Base-by-base conservation (phyloP, 2,888 invertebrate species). In the Yponomeuta malinellus region DNA sequence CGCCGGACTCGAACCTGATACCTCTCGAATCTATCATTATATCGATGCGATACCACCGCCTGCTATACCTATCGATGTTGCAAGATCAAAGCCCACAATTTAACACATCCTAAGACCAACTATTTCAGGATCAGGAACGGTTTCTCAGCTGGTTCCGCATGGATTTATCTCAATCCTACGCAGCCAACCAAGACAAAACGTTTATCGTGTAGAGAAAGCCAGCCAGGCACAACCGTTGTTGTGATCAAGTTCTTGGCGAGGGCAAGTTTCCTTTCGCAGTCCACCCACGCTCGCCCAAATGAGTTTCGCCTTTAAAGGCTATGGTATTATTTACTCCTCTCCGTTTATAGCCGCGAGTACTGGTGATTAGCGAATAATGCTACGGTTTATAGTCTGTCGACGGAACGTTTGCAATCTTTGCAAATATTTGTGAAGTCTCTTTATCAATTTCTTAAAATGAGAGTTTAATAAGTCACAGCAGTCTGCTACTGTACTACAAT, bases 261-360 rank as follows among this genome's bases (percentile, higher is more conserved):
- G 52, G 52, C 52, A 59, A 59, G 52, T 59, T 59, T 59, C 52
- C 52, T 59, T 59, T 59, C 52, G 52, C 52, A 59, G 52, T 59
- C 15, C 52, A 15, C 52, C 52, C 52, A 59, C 52, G 15, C 52
- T 12, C 15, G 52, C 15, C 52, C 15, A 59, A 59, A 59, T 59
- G 52, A 59, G 52, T 15, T 59, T 12, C 5, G 52, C 52, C 52
- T 59, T 59, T 59, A 59, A 59, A 59, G 52, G 52, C 52, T 59
- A 3, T 59, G 52, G 15, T 59, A 59, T 59, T 59, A 59, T 59
- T 59, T 59, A 59, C 15, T 15, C 12, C 52, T 59, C 12, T 59
- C 12, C 15, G 52, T 59, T 59, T 59, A 59, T 59, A 15, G 12
- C 15, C 12, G 12, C 12, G 4, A 59, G 15, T 59, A 15, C 12